Conservation (phyloP, 53 echinoderm and acorn worm species). For the Astropecten irregularis region DNA sequence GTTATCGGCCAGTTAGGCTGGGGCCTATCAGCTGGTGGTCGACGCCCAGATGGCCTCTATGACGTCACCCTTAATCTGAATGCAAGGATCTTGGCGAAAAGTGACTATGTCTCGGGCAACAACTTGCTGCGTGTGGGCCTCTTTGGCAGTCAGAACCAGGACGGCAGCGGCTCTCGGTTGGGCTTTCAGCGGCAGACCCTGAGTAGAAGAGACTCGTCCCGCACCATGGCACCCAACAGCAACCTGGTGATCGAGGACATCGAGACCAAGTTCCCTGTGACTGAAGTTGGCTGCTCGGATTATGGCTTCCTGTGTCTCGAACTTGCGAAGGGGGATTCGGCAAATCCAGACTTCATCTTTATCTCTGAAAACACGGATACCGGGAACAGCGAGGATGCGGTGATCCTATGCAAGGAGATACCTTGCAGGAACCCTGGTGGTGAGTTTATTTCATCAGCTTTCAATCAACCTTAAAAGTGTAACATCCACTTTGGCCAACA, state of each 20-base stretch:
- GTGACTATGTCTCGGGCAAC: conserved; percentile 47
- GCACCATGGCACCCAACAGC: not conserved
- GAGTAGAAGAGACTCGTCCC: conserved; percentile 11
- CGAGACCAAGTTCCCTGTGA: conserved; percentile 22
- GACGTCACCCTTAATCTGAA: conserved; percentile 44
- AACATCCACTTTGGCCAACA: too few relatives aligned
- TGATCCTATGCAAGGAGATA: conserved; percentile 29
- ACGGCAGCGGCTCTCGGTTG: conserved; percentile 23
- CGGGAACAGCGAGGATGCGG: not conserved
- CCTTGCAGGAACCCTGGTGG: conserved; percentile 27
- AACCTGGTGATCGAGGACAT: conserved; percentile 14
- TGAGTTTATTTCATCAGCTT: too few relatives aligned
- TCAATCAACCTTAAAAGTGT: too few relatives aligned
- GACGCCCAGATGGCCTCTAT: conserved; percentile 42
- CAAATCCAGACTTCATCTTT: conserved; percentile 47
- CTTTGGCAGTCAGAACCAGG: not conserved
- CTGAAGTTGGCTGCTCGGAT: conserved; percentile 51
- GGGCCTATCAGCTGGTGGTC: conserved; percentile 16
- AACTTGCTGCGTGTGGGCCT: conserved; percentile 35
- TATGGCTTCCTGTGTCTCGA: conserved; percentile 63
- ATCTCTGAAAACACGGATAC: conserved; percentile 13
- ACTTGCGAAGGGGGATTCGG: conserved; percentile 50
- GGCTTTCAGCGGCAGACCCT: conserved; percentile 31
- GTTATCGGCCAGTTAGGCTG: conserved; percentile 4
- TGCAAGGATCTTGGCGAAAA: not conserved